A percentile compares a stretch with the other conserved stretches of the same genome.
Evolutionary conservation across 1,140 invertebrate genomes (phyloP).

Genomic region (Pseudachorutes palmiensis): DNA sequence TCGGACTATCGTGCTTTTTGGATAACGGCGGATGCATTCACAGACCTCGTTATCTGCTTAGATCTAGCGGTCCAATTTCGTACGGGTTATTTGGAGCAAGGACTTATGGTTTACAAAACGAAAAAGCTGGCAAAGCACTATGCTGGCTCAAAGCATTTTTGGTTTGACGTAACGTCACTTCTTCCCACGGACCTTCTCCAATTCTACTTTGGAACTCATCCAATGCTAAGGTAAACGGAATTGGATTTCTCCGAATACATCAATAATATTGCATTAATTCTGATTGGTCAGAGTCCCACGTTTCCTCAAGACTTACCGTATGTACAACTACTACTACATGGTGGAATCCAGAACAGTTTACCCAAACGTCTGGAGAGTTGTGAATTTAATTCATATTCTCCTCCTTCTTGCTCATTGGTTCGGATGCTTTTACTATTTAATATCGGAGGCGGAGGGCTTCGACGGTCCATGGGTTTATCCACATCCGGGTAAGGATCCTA

Average conservation of each 20-base stretch:
- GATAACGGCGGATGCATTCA: slow-evolving; percentile 70
- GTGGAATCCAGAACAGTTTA: slow-evolving; percentile 89
- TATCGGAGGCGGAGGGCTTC: slow-evolving; percentile 71
- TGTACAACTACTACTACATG: slow-evolving; percentile 89
- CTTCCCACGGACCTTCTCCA: slow-evolving; percentile 79
- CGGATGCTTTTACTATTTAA: slow-evolving; percentile 90
- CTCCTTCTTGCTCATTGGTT: slow-evolving; percentile 94
- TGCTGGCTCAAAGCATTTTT: slow-evolving; percentile 69
- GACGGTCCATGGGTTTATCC: slow-evolving; percentile 34
- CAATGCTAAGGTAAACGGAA: slow-evolving; percentile 55
- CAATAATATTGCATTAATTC: too few relatives aligned
- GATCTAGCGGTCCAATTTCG: slow-evolving; percentile 75
- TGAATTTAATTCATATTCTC: slow-evolving; percentile 89
- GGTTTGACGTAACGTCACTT: slow-evolving; percentile 75
- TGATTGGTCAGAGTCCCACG: slow-evolving; percentile 56
- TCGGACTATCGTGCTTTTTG: slow-evolving; percentile 58
- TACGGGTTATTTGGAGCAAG: slow-evolving; percentile 92
- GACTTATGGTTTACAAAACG: slow-evolving; percentile 84
- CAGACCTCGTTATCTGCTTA: slow-evolving; percentile 74
- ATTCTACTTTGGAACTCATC: slow-evolving; percentile 65
- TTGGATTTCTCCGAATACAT: slow-evolving; percentile 1
- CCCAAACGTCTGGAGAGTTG: slow-evolving; percentile 91
- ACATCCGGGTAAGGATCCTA: slow-evolving; percentile 43
- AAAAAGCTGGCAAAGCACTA: slow-evolving; percentile 84
- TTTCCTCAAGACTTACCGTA: slow-evolving; percentile 77